These are phyloP conservation scores for Struthidea cinerea DNA, from an alignment of 2,113 vertebrate species.

Conservation along the genomic window DNA sequence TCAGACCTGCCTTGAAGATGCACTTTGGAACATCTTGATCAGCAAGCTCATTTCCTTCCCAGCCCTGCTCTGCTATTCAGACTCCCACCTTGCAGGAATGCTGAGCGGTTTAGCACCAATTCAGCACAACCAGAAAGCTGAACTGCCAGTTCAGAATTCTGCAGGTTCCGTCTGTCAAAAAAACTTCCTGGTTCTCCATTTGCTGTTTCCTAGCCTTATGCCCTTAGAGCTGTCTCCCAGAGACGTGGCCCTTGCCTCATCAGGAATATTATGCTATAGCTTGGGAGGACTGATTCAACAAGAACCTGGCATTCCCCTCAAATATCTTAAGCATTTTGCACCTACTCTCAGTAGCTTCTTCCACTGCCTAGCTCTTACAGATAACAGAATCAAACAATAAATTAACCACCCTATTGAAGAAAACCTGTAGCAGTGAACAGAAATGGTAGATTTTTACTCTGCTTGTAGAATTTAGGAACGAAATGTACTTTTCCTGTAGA, in stretches of 20 bases:
- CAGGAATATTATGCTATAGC: neutral
- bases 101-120: neutral
- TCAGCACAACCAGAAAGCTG: neutral
- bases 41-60: neutral
- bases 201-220: neutral
- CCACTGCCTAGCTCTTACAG: neutral
- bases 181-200: neutral
- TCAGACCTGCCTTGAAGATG: slow-evolving; percentile 3
- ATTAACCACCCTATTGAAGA: neutral
- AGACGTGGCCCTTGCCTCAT: neutral
- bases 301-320: neutral
- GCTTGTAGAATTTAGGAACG: neutral
- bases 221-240: neutral
- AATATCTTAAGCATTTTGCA: neutral
- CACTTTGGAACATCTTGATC: neutral
- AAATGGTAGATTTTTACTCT: neutral
- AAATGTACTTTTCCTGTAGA: neutral
- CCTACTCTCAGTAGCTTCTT: neutral
- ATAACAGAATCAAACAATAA: neutral
- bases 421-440: neutral
- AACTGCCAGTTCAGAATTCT: neutral
- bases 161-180: neutral
- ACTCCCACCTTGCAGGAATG: neutral
- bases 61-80: neutral
- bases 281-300: neutral